A percentile compares a stretch with the other conserved stretches of the same genome.
These are phyloP conservation scores for Caenorhabditis wallacei DNA, from an alignment of 2,888 invertebrate genomes.

Conservation along the genomic window DNA sequence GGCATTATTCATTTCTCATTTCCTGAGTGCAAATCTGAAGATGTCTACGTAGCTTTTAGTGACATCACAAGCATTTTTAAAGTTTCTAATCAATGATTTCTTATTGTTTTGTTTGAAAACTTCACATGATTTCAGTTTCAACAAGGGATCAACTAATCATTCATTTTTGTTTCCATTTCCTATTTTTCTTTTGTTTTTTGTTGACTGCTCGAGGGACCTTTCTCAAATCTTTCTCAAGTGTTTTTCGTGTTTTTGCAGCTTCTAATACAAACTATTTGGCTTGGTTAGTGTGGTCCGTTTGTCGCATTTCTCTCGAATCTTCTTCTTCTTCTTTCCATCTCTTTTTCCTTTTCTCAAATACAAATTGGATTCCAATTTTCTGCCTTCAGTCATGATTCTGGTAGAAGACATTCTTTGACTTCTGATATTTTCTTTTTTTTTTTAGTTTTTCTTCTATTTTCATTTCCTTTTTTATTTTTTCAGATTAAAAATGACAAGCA, in stretches of 20 bases:
- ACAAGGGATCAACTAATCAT: slow-evolving; percentile 35
- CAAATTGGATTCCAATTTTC: slow-evolving; percentile 51
- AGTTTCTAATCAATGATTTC: slow-evolving; percentile 4
- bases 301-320: slow-evolving; percentile 10
- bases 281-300: slow-evolving; percentile 37
- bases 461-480: neutral
- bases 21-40: neutral
- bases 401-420: slow-evolving; percentile 31
- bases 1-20: neutral
- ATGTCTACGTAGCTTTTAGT: neutral
- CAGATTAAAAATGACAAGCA: slow-evolving; percentile 50
- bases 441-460: neutral
- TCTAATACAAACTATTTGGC: slow-evolving; percentile 42
- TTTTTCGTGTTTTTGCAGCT: slow-evolving; percentile 29
- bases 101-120: slow-evolving; percentile 26
- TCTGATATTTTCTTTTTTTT: slow-evolving; percentile 20
- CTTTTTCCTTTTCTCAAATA: slow-evolving; percentile 7
- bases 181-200: slow-evolving; percentile 13
- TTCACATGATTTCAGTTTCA: slow-evolving; percentile 33
- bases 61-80: slow-evolving; percentile 8
- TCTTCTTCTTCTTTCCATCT: neutral
- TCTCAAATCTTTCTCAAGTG: slow-evolving; percentile 80
- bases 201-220: slow-evolving; percentile 23
- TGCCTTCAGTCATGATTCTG: slow-evolving; percentile 17
- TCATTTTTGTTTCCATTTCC: slow-evolving; percentile 21